Percentiles rank a stretch among this genome's conserved stretches.
These are phyloP conservation scores for crab-eating macaque (Macaca fascicularis) DNA, from an alignment of 2,113 vertebrate genomes.

Conservation along the genomic window T2T-MFA8v1.1 NC_088390.1:40775001-40775500, in stretches of 20 bases:
- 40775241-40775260: neutral
- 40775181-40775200: neutral
- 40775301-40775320: neutral
- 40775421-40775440: neutral
- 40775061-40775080: neutral
- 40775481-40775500: rapidly evolving
- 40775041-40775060: rapidly evolving
- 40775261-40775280: neutral
- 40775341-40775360: neutral
- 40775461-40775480: neutral
- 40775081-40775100: neutral
- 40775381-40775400: neutral
- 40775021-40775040: neutral
- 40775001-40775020: neutral
- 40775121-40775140: neutral
- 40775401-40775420: neutral
- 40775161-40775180: neutral
- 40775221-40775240: neutral
- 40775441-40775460: neutral
- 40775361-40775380: neutral
- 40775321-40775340: neutral
- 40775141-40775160: neutral
- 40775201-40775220: neutral
- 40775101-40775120: neutral
- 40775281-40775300: neutral